Conservation (phyloP, 2,888 invertebrate genomes). For the Sinopyrophorus schimmeli region DNA sequence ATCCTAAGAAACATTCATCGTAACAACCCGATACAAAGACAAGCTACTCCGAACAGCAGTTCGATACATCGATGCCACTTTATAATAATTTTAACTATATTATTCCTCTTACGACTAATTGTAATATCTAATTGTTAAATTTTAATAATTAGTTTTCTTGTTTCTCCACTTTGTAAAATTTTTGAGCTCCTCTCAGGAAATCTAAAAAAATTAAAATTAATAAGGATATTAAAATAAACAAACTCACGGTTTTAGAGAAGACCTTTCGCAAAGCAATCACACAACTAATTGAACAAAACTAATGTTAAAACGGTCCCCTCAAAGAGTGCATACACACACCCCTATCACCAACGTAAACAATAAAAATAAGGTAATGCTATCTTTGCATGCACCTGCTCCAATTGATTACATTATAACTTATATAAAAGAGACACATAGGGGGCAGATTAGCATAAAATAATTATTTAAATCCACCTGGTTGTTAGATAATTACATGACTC, state of each 20-base stretch:
- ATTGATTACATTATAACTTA: conserved; percentile 15
- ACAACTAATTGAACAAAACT: conserved; percentile 18
- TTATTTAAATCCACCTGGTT: conserved; percentile 49
- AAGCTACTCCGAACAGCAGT: no score
- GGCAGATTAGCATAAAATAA: conserved; percentile 29
- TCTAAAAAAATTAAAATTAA: no score
- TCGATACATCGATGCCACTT: no score
- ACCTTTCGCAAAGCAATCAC: no score
- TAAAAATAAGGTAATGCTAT: conserved; percentile 34
- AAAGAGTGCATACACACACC: conserved; percentile 17
- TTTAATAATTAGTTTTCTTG: no score
- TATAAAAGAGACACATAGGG: conserved; percentile 24
- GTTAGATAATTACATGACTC: conserved; percentile 46
- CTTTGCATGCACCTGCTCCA: conserved; percentile 42
- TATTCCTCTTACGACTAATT: no score
- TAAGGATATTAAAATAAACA: no score
- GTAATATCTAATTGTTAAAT: no score
- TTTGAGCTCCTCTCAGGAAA: no score
- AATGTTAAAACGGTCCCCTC: conserved; percentile 22
- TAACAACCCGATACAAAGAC: conserved; percentile 8
- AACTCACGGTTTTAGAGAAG: no score
- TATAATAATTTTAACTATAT: no score
- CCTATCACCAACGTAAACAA: conserved; percentile 35
- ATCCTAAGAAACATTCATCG: conserved; percentile 15
- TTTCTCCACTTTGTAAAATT: no score